Evolutionary conservation across 2,113 vertebrate species (phyloP), one percentile per base, ranked within the genome.

Genomic region (Edolisoma coerulescens): DNA sequence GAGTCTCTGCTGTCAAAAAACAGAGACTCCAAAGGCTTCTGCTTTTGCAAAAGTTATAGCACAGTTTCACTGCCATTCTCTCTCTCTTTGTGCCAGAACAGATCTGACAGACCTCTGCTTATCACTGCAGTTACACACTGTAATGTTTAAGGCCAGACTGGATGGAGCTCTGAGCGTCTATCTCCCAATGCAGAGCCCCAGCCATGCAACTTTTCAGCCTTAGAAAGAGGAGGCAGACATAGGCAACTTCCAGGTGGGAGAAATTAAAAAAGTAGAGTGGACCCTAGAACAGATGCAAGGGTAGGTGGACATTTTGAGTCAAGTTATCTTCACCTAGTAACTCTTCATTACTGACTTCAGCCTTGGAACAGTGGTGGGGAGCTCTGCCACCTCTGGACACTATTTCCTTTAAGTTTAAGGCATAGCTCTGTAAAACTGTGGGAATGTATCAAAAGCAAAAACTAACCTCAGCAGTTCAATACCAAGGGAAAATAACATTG

Each of bases 31-130:
- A 86, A 75, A 93, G 16, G 24, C 21, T 68, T 86, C 57, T 76
- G 24, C 17, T 56, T 90, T 83, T 56, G 27, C 47, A 44, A 30
- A 52, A 68, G 56, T 56, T 64, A 18, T 3, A 60, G 4, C 42
- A 50, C 0, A 2, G 5, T 75, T 95, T 92, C 27, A 52, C 17
- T 52, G 27, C n/a, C 21, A 13, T 33, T 67, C 35, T 49, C 27
- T 50, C 35, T 57, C 45, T 50, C 30, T 52, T 2, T 3, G 1
- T 26, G 41, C 50, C 0, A 0, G 76, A 53, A 53, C 15, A 80
- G 41, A 44, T 52, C 71, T 52, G 39, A 39, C 60, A 93, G 52
- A 49, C 7, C 44, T 18, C 24, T 37, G 45, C 50, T 74, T 70
- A 45, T 63, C 13, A 8, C 47, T 53, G 53, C 19, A 64, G 37